Percentiles rank a stretch among this genome's conserved stretches.
Evolutionary conservation across 2,888 invertebrate species (phyloP).

Genomic region (Rugalucina vietnamica): DNA sequence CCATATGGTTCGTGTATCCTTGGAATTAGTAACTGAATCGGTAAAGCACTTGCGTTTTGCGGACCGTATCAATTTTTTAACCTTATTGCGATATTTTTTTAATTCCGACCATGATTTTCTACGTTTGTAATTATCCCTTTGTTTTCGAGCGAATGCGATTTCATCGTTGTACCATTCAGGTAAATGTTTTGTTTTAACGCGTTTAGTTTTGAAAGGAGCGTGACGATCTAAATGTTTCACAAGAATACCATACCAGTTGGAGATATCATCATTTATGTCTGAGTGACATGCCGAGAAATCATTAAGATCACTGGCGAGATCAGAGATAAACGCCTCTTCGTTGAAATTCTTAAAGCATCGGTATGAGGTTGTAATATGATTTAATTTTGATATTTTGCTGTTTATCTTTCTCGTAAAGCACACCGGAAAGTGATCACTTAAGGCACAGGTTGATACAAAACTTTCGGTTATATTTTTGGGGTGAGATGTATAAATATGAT

Average conservation of each 20-base stretch:
- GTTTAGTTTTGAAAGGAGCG: neutral
- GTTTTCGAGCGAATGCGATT: neutral
- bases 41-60: neutral
- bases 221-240: neutral
- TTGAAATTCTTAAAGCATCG: neutral
- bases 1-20: neutral
- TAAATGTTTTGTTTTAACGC: neutral
- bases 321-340: neutral
- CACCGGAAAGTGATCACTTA: constrained; percentile 4
- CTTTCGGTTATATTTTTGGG: neutral
- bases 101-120: neutral
- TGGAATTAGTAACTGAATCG: neutral
- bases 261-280: neutral
- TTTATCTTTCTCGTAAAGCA: neutral
- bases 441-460: neutral
- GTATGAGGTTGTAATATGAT: neutral
- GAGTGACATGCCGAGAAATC: neutral
- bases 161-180: neutral
- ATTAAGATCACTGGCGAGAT: neutral
- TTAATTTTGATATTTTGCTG: neutral
- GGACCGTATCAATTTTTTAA: neutral
- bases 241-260: neutral
- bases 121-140: neutral
- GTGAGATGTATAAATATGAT: neutral
- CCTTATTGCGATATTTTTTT: neutral